Percentiles rank a stretch among this genome's conserved stretches.
These are phyloP conservation scores for Malaclemys terrapin DNA, from an alignment of 2,113 vertebrate species.

Conservation along the genomic window DNA sequence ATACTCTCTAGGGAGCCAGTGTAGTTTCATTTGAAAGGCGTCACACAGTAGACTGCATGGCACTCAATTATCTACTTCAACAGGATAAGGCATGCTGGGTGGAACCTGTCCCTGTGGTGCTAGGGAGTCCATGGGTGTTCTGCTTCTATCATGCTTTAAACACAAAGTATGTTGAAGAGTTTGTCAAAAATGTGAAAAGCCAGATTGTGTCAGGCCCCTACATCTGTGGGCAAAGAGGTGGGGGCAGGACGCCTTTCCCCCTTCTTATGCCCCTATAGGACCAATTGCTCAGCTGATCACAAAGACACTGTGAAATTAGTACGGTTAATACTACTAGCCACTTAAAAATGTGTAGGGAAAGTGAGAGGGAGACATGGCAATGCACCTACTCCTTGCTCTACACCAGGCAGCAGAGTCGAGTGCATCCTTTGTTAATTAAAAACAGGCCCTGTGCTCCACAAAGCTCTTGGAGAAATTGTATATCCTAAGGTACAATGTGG, in stretches of 20 bases:
- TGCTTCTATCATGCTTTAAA: neutral
- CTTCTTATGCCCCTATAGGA: neutral
- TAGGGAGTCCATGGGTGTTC: neutral
- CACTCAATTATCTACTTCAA: neutral
- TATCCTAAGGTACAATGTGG: neutral
- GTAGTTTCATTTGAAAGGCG: neutral
- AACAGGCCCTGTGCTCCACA: neutral
- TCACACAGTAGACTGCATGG: neutral
- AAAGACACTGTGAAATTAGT: neutral
- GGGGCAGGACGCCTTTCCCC: neutral
- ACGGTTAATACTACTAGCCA: neutral
- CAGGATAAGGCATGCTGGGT: neutral
- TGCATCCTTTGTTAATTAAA: neutral
- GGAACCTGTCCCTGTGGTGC: neutral
- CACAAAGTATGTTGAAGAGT: neutral
- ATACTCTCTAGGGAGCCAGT: neutral
- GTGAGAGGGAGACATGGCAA: neutral
- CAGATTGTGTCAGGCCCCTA: neutral
- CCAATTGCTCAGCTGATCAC: neutral
- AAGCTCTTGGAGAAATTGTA: neutral
- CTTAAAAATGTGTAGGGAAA: neutral
- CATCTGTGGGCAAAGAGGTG: neutral
- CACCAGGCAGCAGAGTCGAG: neutral
- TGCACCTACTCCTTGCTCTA: neutral
- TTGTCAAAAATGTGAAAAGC: neutral